phyloP scores from a whole-genome alignment of 2,797 vertebrate species.

The Falco biarmicus region DNA sequence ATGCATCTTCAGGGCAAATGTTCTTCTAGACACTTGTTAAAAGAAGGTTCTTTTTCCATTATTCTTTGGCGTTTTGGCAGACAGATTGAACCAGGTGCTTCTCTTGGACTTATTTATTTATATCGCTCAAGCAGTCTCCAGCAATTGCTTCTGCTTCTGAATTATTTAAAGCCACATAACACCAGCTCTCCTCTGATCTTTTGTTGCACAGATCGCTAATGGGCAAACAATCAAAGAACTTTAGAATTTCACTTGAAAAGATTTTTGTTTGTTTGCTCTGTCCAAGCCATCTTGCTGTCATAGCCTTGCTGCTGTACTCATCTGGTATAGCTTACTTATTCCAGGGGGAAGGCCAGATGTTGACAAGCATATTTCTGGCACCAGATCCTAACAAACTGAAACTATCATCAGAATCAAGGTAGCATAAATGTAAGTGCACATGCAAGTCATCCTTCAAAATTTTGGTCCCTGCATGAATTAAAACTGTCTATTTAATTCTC shows the following conservation, averaged over 20 bases:
- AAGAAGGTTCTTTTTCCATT: conserved; percentile 30
- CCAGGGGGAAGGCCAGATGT: conserved; percentile 18
- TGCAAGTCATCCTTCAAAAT: neutral
- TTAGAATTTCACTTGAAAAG: conserved; percentile 43
- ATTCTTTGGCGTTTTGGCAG: conserved; percentile 23
- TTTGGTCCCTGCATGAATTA: neutral
- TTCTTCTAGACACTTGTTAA: neutral
- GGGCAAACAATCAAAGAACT: conserved; percentile 54
- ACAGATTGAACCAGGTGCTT: conserved; percentile 30
- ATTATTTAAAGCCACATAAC: conserved; percentile 17
- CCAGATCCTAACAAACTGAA: neutral
- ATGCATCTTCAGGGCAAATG: neutral
- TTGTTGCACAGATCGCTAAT: neutral
- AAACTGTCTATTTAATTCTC: neutral
- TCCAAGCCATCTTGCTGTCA: neutral
- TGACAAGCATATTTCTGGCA: conserved; percentile 9
- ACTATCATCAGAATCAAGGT: neutral
- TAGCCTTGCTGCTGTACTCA: neutral
- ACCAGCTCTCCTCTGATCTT: conserved; percentile 32
- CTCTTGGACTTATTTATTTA: conserved; percentile 45
- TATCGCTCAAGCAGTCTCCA: conserved; percentile 11
- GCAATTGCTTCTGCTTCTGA: conserved; percentile 20
- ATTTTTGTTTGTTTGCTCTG: neutral
- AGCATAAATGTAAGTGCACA: neutral
- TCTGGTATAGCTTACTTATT: conserved; percentile 24